Conservation (phyloP, 2,888 invertebrate genomes). For the Coleophora flavipennella region DNA sequence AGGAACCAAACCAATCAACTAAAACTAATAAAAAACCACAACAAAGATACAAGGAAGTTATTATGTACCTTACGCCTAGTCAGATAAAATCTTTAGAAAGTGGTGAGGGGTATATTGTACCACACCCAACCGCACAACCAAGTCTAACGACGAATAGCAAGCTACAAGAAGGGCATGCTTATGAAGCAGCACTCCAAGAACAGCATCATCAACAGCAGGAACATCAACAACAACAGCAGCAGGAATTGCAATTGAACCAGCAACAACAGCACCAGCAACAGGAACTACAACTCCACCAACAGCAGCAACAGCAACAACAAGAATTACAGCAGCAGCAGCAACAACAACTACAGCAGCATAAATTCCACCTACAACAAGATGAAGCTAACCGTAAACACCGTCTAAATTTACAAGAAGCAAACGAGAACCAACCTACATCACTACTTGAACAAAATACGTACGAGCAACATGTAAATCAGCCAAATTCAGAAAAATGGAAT, state of each 20-base stretch:
- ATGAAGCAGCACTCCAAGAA: neutral
- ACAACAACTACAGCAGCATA: no score
- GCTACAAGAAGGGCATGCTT: neutral
- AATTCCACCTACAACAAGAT: neutral
- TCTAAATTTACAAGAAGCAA: constrained; percentile 3
- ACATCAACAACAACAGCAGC: neutral
- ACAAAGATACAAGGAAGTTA: constrained; percentile 34
- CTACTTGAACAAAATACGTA: neutral
- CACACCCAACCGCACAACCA: constrained; percentile 12
- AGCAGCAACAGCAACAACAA: no score
- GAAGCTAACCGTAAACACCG: constrained; percentile 3
- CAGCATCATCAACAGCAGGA: neutral
- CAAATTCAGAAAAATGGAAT: no score
- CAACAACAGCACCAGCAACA: no score
- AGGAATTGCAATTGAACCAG: no score
- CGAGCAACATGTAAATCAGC: neutral
- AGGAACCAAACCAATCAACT: no score
- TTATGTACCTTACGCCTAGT: constrained; percentile 47
- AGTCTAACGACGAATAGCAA: neutral
- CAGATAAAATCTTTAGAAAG: constrained; percentile 43
- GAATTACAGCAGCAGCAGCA: no score
- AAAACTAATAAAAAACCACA: constrained; percentile 7
- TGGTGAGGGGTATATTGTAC: constrained; percentile 20
- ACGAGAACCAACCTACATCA: constrained; percentile 4
- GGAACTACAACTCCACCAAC: no score